Base-by-base conservation (phyloP, 2,797 vertebrate genomes). In the Australoheros facetus region DNA sequence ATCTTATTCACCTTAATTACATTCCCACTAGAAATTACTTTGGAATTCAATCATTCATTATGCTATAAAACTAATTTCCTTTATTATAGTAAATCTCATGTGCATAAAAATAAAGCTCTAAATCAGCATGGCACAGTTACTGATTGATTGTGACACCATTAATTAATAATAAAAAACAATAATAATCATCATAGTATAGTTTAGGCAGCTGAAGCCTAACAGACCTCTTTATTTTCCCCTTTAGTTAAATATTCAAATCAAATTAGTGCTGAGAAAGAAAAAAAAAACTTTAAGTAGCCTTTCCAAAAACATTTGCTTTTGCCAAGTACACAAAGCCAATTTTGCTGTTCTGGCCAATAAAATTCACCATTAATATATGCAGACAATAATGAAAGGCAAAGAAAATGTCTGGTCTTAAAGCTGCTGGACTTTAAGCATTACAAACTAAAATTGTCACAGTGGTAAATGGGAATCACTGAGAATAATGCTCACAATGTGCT, bases 291-390 rank as follows among this genome's bases (percentile, higher is more conserved):
- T 53, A 75, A 77, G 23, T 23, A 45, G 69, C 58, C 73, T 83
- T 87, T 84, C 69, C 81, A 86, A 76, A 86, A 66, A 86, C 66
- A 81, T 73, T 66, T 56, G 79, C 77, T 60, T 45, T 79, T 77
- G 75, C 86, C 73, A 80, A 82, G 78, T 51, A 84, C 30, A 84
- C 71, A 88, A 90, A 88, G 86, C 77, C 77, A 91, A 89, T 81
- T 85, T 86, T 91, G 73, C 85, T 85, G 75, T 88, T 91, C 77
- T 78, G 77, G 77, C 78, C 89, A 89, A 87, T 92, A 88, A 85
- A 89, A 86, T 55, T 64, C 56, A 82, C 13, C 51, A 77, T 81
- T 37, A 74, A 75, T 73, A 54, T 73, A 88, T 82, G 81, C 71
- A 76, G 32, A 74, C 80, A 62, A 82, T 69, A 89, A 89, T 89